These are phyloP conservation scores for Epinotia bilunana DNA, from an alignment of 2,888 invertebrate genomes.

Conservation along the genomic window DNA sequence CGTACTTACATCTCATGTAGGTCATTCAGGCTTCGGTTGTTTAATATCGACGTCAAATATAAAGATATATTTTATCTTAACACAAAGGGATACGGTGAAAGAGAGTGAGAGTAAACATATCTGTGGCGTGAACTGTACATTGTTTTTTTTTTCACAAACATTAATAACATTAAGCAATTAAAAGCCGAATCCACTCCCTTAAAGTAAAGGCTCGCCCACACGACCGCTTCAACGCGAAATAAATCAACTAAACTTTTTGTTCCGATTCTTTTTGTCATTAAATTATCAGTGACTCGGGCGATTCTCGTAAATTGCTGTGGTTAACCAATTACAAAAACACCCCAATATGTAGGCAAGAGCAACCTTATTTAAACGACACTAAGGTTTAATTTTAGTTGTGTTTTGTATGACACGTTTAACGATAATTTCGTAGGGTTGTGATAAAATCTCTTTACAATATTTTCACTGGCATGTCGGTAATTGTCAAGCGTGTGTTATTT, in stretches of 20 bases:
- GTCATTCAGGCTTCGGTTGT: too few species aligned
- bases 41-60: too few species aligned
- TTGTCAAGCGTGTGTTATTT: conserved; percentile 57
- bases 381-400: not conserved
- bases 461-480: conserved; percentile 57
- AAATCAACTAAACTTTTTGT: conserved; percentile 63
- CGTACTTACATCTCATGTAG: too few species aligned
- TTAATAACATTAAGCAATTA: conserved; percentile 49
- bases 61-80: too few species aligned
- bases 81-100: too few species aligned
- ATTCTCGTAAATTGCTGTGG: conserved; percentile 68
- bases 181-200: conserved; percentile 47
- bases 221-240: conserved; percentile 54
- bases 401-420: conserved; percentile 14
- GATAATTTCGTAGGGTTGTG: conserved; percentile 46
- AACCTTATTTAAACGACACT: conserved; percentile 16
- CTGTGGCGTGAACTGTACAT: not conserved
- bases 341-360: not conserved
- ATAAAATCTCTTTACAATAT: conserved; percentile 61
- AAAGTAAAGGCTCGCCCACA: conserved; percentile 49
- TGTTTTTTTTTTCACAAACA: conserved; percentile 8
- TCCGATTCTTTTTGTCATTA: conserved; percentile 72
- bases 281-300: conserved; percentile 72
- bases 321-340: conserved; percentile 50
- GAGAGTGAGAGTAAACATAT: too few species aligned